These are phyloP conservation scores for Plagiodera versicolora DNA, from an alignment of 2,888 invertebrate species.

Conservation along the genomic window DNA sequence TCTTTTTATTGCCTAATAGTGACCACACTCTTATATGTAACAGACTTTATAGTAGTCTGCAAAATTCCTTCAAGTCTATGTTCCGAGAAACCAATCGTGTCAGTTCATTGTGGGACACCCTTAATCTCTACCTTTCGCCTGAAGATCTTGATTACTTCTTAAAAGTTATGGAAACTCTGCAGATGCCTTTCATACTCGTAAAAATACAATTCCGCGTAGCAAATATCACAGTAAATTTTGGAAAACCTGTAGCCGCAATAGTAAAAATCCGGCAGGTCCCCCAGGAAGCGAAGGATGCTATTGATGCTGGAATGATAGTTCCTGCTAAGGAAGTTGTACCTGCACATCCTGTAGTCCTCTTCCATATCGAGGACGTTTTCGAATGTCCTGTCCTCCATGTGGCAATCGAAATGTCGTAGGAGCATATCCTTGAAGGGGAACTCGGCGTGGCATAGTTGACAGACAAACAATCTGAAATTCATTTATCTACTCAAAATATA, in stretches of 20 bases:
- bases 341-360: slow-evolving; percentile 35
- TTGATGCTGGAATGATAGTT: slow-evolving; percentile 35
- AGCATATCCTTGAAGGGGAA: slow-evolving; percentile 37
- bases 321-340: slow-evolving; percentile 26
- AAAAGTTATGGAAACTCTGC: slow-evolving; percentile 33
- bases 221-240: slow-evolving; percentile 41
- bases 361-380: slow-evolving; percentile 44
- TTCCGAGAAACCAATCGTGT: too few relatives aligned
- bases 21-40: too few relatives aligned
- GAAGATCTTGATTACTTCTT: too few relatives aligned
- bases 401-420: slow-evolving; percentile 39
- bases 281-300: slow-evolving; percentile 38
- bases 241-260: slow-evolving; percentile 24
- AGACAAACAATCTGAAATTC: slow-evolving; percentile 39
- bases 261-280: slow-evolving; percentile 30
- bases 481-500: too few relatives aligned
- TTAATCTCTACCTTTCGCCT: too few relatives aligned
- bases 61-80: too few relatives aligned
- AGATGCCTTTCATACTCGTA: slow-evolving; percentile 39
- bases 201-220: slow-evolving; percentile 36
- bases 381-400: slow-evolving; percentile 40
- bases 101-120: too few relatives aligned
- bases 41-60: too few relatives aligned
- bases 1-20: too few relatives aligned
- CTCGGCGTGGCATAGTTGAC: slow-evolving; percentile 41